A percentile compares a stretch with the other conserved stretches of the same genome.
Conservation (phyloP, 1,140 invertebrate species). For the Portunus trituberculatus region DNA sequence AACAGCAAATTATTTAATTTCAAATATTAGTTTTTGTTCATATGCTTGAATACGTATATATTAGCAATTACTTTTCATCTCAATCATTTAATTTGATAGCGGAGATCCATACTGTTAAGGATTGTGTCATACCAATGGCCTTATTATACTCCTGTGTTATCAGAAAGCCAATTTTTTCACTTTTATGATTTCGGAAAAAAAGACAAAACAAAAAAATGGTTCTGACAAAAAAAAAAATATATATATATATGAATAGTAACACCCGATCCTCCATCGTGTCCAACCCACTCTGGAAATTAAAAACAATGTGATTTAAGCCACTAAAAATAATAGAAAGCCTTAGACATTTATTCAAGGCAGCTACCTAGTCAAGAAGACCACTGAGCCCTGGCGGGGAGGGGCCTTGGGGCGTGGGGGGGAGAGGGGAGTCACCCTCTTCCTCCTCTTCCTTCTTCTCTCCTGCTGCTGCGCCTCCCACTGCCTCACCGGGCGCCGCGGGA, state of each 20-base stretch:
- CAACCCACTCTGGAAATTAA: conserved; percentile 56
- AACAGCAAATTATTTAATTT: too few species aligned
- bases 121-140: conserved; percentile 10
- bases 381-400: conserved; percentile 28
- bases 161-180: neutral
- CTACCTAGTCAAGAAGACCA: conserved; percentile 70
- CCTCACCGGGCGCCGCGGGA: conserved; percentile 4
- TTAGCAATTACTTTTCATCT: neutral
- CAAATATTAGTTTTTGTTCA: too few species aligned
- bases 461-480: conserved; percentile 5
- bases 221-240: neutral
- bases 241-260: neutral
- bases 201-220: neutral
- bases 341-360: conserved; percentile 73
- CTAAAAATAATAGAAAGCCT: conserved; percentile 57
- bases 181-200: neutral
- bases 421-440: neutral
- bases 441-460: neutral
- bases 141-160: conserved; percentile 15
- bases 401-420: neutral
- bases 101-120: conserved; percentile 9
- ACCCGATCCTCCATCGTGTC: conserved; percentile 38
- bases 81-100: neutral
- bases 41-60: too few species aligned
- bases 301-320: conserved; percentile 48